phyloP scores from a whole-genome alignment of 2,113 vertebrate genomes.

The Chaenocephalus aceratus region DNA sequence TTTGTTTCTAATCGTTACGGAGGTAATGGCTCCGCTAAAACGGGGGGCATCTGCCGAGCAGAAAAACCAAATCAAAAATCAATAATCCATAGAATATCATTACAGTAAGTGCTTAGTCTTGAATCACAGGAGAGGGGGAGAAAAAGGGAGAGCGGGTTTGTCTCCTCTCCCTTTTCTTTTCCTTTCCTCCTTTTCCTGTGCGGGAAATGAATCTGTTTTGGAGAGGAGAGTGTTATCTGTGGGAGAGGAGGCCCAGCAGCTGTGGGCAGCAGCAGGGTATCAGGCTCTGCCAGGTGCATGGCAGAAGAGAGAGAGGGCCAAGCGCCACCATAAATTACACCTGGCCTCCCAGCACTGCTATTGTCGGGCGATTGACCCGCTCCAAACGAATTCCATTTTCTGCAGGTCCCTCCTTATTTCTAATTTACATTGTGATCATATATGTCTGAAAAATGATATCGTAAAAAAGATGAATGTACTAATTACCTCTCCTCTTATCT shows the following conservation, averaged over 20 bases:
- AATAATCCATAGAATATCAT: constrained; percentile 99
- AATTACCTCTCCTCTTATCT: constrained; percentile 99
- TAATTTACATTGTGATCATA: constrained; percentile 99
- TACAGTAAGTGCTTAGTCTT: constrained; percentile 91
- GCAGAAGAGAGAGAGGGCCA: constrained; percentile 81
- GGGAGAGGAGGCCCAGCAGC: constrained; percentile 93
- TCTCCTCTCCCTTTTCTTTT: constrained; percentile 43
- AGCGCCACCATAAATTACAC: constrained; percentile 98
- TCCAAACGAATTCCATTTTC: constrained; percentile 99
- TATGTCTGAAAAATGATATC: constrained; percentile 99
- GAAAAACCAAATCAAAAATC: constrained; percentile 99
- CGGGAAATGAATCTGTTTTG: constrained; percentile 98
- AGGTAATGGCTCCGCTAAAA: constrained; percentile 99
- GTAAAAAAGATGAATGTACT: constrained; percentile 99
- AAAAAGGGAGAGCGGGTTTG: constrained; percentile 73
- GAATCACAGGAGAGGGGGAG: constrained; percentile 67
- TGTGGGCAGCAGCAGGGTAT: constrained; percentile 89
- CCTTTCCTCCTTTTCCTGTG: constrained; percentile 85
- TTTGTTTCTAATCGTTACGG: constrained; percentile 99
- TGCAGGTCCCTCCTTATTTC: constrained; percentile 99
- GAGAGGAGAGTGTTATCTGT: constrained; percentile 93
- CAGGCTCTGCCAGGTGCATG: constrained; percentile 83
- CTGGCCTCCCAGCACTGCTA: constrained; percentile 93
- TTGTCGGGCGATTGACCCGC: constrained; percentile 98
- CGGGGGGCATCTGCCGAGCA: constrained; percentile 93